These are phyloP conservation scores for Strigamia crassipes DNA, from an alignment of 2,888 invertebrate genomes.

Conservation along the genomic window DNA sequence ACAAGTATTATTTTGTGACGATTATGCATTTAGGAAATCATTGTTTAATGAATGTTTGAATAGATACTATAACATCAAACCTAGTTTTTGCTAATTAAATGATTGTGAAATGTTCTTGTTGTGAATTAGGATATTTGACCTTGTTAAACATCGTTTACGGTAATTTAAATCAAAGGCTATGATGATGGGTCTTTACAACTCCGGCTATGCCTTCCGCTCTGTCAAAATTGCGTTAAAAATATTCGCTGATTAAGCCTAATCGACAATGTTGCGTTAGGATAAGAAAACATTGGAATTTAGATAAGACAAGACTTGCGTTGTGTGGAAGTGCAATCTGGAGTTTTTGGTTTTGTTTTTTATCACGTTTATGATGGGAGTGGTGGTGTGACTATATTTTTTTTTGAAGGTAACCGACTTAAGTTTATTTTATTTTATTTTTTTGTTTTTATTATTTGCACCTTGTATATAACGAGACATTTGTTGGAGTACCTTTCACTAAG, in stretches of 20 bases:
- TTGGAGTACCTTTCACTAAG: constrained; percentile 22
- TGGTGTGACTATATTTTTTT: constrained; percentile 1
- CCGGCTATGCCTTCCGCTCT: not conserved
- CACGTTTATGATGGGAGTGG: not conserved
- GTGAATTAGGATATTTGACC: constrained; percentile 26
- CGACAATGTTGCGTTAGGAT: not conserved
- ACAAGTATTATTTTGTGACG: constrained; percentile 22
- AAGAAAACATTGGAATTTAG: not conserved
- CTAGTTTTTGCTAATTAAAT: constrained; percentile 5
- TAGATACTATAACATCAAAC: not conserved
- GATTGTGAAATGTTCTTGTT: constrained; percentile 30
- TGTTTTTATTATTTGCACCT: not conserved
- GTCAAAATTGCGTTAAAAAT: not conserved
- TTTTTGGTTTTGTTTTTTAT: not conserved
- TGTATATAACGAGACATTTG: not conserved
- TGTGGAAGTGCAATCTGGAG: constrained; percentile 12
- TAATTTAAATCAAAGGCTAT: not conserved
- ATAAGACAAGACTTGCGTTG: not conserved
- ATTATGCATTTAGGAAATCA: constrained; percentile 11
- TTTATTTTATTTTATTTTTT: not conserved
- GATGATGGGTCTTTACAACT: constrained; percentile 14
- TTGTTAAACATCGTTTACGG: constrained; percentile 13
- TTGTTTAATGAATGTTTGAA: constrained; percentile 30
- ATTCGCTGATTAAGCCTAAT: not conserved
- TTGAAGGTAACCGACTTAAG: not conserved